Conservation (phyloP, 2,797 vertebrate genomes). For the Neosilurus hyrtlii region DNA sequence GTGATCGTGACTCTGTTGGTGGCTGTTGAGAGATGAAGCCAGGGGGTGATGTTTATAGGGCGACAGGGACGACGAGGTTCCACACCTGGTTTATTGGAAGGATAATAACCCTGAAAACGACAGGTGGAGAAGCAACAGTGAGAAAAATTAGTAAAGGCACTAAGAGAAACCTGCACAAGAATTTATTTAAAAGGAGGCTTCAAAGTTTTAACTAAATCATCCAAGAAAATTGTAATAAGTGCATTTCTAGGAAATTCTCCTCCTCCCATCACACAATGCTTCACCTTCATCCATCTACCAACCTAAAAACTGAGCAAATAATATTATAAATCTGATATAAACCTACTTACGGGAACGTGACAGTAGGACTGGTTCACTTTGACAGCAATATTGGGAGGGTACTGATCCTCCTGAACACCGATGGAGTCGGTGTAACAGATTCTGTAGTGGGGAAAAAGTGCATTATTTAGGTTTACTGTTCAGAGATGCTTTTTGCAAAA, state of each 20-base stretch:
- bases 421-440: conserved; percentile 97
- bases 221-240: no score
- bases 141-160: background rate
- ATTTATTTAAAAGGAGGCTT: no score
- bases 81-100: conserved; percentile 96
- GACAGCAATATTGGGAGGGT: conserved; percentile 96
- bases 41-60: conserved; percentile 95
- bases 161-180: background rate
- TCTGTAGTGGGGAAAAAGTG: conserved; percentile 66
- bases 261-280: background rate
- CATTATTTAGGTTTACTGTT: background rate
- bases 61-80: conserved; percentile 96
- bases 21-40: conserved; percentile 92
- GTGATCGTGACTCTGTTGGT: conserved; percentile 93
- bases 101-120: conserved; percentile 89
- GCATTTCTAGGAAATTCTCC: background rate
- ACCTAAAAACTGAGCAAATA: background rate
- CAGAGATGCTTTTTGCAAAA: background rate
- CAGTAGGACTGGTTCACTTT: conserved; percentile 99
- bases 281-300: background rate
- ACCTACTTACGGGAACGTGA: conserved; percentile 90
- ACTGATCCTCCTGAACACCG: conserved; percentile 95
- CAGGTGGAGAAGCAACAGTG: background rate
- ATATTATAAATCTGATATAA: background rate
- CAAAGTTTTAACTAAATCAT: no score